phyloP scores from a whole-genome alignment of 2,113 vertebrate genomes.

The Seriola rivoliana region DNA sequence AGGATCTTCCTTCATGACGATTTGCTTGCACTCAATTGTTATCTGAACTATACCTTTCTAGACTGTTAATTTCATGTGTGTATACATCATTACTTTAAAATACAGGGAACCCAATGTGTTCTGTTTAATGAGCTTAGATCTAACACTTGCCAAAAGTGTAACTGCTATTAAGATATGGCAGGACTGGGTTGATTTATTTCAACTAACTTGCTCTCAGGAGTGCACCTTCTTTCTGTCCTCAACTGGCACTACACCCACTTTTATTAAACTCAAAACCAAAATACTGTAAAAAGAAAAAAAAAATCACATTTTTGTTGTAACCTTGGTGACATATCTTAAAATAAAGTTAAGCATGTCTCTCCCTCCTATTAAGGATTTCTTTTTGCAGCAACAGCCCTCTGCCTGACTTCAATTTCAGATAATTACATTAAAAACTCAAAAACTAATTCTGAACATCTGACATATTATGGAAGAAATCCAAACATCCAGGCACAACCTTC shows the following conservation, averaged over 20 bases:
- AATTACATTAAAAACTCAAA: constrained; percentile 46
- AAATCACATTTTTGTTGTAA: not conserved
- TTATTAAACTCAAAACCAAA: constrained; percentile 9
- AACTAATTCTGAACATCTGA: constrained; percentile 57
- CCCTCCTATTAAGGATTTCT: not conserved
- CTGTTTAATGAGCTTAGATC: not conserved
- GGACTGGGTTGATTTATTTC: constrained; percentile 4
- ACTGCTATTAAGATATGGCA: constrained; percentile 7
- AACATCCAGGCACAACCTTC: not conserved
- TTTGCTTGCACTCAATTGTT: constrained; percentile 8
- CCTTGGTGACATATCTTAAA: not conserved
- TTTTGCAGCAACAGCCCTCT: constrained; percentile 4
- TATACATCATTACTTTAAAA: not conserved
- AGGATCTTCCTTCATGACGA: constrained; percentile 45
- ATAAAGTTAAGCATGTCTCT: constrained; percentile 5
- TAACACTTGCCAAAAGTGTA: not conserved
- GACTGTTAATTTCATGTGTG: not conserved
- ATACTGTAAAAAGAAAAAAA: not conserved
- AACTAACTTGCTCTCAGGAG: constrained; percentile 15
- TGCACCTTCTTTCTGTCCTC: not conserved
- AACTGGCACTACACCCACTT: not conserved
- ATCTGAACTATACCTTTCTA: constrained; percentile 2
- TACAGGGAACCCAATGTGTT: not conserved
- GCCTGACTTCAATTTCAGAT: constrained; percentile 61
- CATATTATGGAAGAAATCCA: constrained; percentile 35